Base-by-base conservation (phyloP, 2,797 vertebrate genomes). In the Pogonophryne albipinna region DNA sequence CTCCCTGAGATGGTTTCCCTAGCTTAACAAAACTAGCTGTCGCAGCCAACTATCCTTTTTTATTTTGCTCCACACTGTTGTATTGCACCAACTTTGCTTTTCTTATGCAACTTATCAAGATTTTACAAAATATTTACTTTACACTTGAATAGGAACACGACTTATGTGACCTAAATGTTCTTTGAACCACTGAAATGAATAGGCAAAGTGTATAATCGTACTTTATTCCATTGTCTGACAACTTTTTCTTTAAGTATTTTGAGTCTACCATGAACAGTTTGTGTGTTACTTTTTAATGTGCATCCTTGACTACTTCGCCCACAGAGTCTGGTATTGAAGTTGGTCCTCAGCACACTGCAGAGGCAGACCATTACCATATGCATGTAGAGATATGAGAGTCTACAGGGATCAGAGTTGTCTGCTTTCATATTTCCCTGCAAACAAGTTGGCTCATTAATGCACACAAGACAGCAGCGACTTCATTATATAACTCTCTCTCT, bases 371-470 rank as follows among this genome's bases (percentile, higher is more conserved):
- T 63, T 46, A 74, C 74, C 66, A 63, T 27, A 42, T 8, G 59
- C 51, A 80, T 64, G 65, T 62, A 61, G 42, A 31, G 68, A 44
- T 47, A 23, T 3, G 11, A 61, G 58, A 17, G 45, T 71, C 75
- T 76, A 34, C 0, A 2, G 59, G 49, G 77, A 74, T 75, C 47
- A 51, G 38, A 71, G 46, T 13, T 44, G 65, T 57, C 42, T 75
- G 38, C 73, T 70, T 82, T 71, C 60, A 65, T 65, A 65, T 68
- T 81, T 65, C 46, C 1, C 58, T 66, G 68, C 27, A 75, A 76
- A 81, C 63, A 72, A 62, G 66, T 15, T 20, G 53, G 53, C 55
- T 89, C 80, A 82, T 91, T 86, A 80, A 79, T 66, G 79, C 52
- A 72, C 59, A 76, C 53, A 58, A 79, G 60, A 68, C 9, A 11